Conservation (phyloP, 2,797 vertebrate species). For the Falco novaeseelandiae region DNA sequence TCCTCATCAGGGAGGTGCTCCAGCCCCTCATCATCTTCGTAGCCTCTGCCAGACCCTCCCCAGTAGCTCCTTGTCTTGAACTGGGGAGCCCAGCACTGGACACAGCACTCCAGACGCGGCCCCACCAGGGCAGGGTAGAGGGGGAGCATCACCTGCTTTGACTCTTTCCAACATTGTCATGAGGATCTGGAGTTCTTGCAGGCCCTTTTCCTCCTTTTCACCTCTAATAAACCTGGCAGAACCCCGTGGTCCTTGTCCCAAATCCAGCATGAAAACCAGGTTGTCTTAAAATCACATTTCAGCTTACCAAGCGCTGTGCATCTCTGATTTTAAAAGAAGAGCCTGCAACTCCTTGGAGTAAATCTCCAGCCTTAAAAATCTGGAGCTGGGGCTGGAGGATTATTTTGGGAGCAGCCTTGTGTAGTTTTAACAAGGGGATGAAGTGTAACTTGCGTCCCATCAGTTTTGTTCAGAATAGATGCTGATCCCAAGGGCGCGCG, state of each 20-base stretch:
- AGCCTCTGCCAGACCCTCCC: no score
- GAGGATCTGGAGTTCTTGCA: not conserved
- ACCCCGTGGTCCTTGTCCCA: fast-evolving
- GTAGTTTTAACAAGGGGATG: no score
- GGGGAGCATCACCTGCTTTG: no score
- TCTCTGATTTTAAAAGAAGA: not conserved
- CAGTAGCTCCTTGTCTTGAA: no score
- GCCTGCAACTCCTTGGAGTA: not conserved
- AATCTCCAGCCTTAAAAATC: not conserved
- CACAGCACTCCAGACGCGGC: no score
- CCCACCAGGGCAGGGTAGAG: no score
- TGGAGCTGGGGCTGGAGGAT: not conserved
- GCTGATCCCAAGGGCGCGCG: not conserved
- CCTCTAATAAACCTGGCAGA: not conserved
- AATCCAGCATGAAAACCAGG: not conserved
- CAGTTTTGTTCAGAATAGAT: not conserved
- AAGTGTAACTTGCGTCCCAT: not conserved
- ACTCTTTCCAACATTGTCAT: not conserved
- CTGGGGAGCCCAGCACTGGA: no score
- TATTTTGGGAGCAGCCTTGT: not conserved
- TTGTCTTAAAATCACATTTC: not conserved
- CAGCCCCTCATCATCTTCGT: no score
- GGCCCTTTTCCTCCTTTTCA: no score
- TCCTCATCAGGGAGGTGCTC: no score
- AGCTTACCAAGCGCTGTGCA: fast-evolving